These are phyloP conservation scores for Drosophila tsacasi DNA, from an alignment of 1,140 invertebrate genomes.

Conservation along the genomic window DNA sequence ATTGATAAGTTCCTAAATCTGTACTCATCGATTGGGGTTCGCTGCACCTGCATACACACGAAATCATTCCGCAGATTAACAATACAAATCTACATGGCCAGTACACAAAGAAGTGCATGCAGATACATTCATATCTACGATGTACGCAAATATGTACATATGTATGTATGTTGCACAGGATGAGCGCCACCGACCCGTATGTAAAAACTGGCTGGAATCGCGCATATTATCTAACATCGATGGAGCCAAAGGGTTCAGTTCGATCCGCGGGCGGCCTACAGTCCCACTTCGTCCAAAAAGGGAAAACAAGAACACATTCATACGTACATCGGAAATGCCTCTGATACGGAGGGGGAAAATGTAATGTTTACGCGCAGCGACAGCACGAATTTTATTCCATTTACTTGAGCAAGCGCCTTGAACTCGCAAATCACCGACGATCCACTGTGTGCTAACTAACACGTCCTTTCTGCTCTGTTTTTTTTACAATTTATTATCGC, in stretches of 20 bases:
- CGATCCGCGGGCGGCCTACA: constrained; percentile 8
- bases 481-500: constrained; percentile 37
- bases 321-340: constrained; percentile 26
- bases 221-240: constrained; percentile 57
- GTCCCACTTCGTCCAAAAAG: constrained; percentile 13
- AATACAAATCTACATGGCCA: constrained; percentile 30
- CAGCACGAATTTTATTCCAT: constrained; percentile 40
- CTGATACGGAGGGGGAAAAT: constrained; percentile 32
- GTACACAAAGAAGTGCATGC: constrained; percentile 25
- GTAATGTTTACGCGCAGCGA: constrained; percentile 45
- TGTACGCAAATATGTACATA: constrained; percentile 4
- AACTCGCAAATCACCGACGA: constrained; percentile 52
- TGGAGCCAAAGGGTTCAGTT: constrained; percentile 28
- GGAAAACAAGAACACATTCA: constrained; percentile 13
- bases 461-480: constrained; percentile 45
- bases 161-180: constrained; percentile 20
- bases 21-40: constrained; percentile 45
- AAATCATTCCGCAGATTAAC: constrained; percentile 28
- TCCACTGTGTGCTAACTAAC: constrained; percentile 41
- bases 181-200: not conserved
- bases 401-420: constrained; percentile 70
- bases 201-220: constrained; percentile 21
- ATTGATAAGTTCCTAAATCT: constrained; percentile 40
- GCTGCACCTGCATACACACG: constrained; percentile 21
- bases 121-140: constrained; percentile 15